These are phyloP conservation scores for Aramus guarauna DNA, from an alignment of 2,113 vertebrate genomes.

Conservation along the genomic window DNA sequence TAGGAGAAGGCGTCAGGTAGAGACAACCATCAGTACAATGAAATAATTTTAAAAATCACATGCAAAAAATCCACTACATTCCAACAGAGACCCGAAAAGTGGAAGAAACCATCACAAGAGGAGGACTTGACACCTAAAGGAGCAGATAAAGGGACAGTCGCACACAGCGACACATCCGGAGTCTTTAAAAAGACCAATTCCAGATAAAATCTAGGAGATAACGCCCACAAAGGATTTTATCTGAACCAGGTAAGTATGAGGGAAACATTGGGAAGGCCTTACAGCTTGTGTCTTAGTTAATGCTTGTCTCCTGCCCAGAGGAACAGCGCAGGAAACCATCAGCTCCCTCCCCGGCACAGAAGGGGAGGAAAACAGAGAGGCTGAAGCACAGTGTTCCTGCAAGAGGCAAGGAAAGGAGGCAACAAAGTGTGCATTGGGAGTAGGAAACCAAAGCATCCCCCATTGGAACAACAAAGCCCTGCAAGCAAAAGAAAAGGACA, in stretches of 20 bases:
- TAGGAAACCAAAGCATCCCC: not conserved
- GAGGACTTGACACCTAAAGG: not conserved
- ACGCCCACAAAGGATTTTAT: not conserved
- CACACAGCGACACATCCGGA: not conserved
- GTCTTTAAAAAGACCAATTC: not conserved
- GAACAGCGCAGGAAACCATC: not conserved
- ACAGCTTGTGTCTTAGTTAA: not conserved
- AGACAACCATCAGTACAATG: not conserved
- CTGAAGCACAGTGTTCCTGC: not conserved
- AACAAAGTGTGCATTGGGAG: accelerated
- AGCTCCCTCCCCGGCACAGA: not conserved
- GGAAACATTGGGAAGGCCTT: not conserved
- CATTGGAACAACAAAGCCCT: not conserved
- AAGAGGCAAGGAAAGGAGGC: not conserved
- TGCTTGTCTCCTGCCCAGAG: not conserved
- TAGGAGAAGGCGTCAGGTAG: not conserved
- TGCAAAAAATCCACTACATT: not conserved
- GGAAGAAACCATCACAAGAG: not conserved
- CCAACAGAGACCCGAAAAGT: not conserved
- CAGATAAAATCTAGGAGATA: not conserved
- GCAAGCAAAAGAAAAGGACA: not conserved
- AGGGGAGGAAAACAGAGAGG: not conserved
- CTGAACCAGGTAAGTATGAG: not conserved
- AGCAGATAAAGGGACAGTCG: not conserved
- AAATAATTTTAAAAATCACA: not conserved